Conservation (phyloP, 2,797 vertebrate species). For the Tinamus major region DNA sequence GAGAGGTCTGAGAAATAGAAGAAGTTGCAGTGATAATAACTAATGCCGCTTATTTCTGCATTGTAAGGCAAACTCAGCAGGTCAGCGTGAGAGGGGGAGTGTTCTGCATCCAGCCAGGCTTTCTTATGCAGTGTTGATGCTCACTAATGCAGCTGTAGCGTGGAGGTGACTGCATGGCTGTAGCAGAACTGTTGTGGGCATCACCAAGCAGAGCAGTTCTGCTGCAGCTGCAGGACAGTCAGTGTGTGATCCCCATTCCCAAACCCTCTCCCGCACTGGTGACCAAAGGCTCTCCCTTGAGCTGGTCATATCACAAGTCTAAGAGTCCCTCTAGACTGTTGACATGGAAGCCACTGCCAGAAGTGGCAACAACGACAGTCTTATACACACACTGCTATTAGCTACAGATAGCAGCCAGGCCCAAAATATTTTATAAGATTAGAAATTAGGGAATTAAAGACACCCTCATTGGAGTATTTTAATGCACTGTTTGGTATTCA, state of each 20-base stretch:
- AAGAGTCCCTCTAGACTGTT: too few relatives aligned
- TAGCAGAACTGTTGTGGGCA: neutral
- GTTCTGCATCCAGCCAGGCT: neutral
- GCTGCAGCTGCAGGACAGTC: neutral
- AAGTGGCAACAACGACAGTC: neutral
- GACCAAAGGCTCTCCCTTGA: neutral
- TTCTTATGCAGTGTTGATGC: fast-evolving
- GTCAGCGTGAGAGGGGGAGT: fast-evolving
- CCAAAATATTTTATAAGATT: neutral
- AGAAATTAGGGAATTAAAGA: neutral
- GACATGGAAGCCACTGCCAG: neutral
- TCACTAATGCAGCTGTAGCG: fast-evolving
- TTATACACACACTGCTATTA: neutral
- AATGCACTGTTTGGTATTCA: neutral
- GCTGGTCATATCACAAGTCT: neutral
- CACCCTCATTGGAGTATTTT: neutral
- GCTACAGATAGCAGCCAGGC: neutral
- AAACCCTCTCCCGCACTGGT: too few relatives aligned
- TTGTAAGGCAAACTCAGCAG: neutral
- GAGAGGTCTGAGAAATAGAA: neutral
- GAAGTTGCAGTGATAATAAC: neutral
- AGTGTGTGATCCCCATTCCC: fast-evolving
- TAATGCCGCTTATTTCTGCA: neutral
- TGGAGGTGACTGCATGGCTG: neutral
- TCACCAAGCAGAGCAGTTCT: neutral